These are phyloP conservation scores for Hyla sarda DNA, from an alignment of 2,113 vertebrate genomes.

Conservation along the genomic window DNA sequence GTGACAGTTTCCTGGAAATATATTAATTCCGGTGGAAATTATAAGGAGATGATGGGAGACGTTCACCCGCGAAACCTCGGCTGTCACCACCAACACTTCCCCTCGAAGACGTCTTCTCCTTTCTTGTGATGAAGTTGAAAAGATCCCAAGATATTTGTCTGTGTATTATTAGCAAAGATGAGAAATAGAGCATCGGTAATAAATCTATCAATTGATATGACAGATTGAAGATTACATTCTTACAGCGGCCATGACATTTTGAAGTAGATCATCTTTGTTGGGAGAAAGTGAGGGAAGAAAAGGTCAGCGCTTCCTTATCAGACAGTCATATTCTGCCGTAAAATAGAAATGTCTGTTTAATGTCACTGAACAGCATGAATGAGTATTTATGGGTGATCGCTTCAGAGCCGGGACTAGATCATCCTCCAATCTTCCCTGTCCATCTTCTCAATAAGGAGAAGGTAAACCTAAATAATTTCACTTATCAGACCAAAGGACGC, in stretches of 20 bases:
- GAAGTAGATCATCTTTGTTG: slow-evolving; percentile 70
- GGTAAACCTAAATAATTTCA: not conserved
- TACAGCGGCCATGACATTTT: slow-evolving; percentile 71
- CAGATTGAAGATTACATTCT: slow-evolving; percentile 72
- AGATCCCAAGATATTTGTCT: slow-evolving; percentile 53
- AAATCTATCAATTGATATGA: slow-evolving; percentile 67
- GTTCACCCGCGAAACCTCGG: not conserved
- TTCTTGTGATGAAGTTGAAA: not conserved
- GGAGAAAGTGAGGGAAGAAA: slow-evolving; percentile 66
- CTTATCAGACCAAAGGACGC: too few species aligned
- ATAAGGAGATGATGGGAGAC: not conserved
- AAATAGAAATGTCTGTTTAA: slow-evolving; percentile 77
- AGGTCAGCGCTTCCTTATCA: slow-evolving; percentile 73
- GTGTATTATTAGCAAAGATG: slow-evolving; percentile 31
- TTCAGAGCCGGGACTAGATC: slow-evolving; percentile 63
- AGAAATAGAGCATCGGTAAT: slow-evolving; percentile 60
- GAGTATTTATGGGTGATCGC: slow-evolving; percentile 64
- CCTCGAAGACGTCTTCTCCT: not conserved
- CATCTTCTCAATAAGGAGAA: slow-evolving; percentile 39
- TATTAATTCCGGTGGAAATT: not conserved
- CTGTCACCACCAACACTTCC: slow-evolving; percentile 15
- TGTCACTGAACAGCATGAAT: slow-evolving; percentile 72
- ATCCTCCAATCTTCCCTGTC: slow-evolving; percentile 61
- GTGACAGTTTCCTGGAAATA: not conserved
- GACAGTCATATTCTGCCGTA: slow-evolving; percentile 70